These are phyloP conservation scores for Holocentrus rufus DNA, from an alignment of 2,797 vertebrate genomes.

Conservation along the genomic window DNA sequence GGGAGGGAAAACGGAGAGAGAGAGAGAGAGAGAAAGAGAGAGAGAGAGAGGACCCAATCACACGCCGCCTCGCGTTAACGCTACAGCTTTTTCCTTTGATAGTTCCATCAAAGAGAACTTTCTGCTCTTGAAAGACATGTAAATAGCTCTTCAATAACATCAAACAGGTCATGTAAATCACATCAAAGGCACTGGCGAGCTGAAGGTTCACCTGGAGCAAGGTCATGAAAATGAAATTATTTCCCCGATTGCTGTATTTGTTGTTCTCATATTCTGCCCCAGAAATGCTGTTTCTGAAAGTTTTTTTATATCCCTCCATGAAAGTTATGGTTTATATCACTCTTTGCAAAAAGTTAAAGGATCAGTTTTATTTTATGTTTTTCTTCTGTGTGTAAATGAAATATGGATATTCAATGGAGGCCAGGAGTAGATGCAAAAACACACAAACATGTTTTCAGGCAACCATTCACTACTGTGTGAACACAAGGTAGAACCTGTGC, in stretches of 20 bases:
- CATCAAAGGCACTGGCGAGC: constrained; percentile 13
- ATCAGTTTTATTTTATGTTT: too few relatives aligned
- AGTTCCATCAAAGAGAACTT: constrained; percentile 53
- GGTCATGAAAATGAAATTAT: neutral
- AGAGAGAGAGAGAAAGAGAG: neutral
- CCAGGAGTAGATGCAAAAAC: too few relatives aligned
- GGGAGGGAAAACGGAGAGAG: too few relatives aligned
- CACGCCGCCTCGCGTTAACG: constrained; percentile 36
- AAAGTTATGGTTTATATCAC: too few relatives aligned
- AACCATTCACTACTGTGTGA: too few relatives aligned
- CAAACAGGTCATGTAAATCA: constrained; percentile 40
- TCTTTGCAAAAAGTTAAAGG: too few relatives aligned
- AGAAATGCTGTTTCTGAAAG: neutral
- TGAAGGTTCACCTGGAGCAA: constrained; percentile 20
- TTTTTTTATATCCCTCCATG: neutral
- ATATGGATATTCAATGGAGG: too few relatives aligned
- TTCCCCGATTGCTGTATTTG: neutral
- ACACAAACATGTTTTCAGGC: too few relatives aligned
- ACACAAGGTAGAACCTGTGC: too few relatives aligned
- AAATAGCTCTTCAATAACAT: constrained; percentile 39
- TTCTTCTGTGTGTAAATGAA: too few relatives aligned
- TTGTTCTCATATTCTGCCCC: neutral
- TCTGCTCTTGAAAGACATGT: constrained; percentile 42
- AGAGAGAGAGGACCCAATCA: constrained; percentile 12
- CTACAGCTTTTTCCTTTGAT: constrained; percentile 42